phyloP scores from a whole-genome alignment of 2,113 vertebrate species.

The Pangasianodon gigas region DNA sequence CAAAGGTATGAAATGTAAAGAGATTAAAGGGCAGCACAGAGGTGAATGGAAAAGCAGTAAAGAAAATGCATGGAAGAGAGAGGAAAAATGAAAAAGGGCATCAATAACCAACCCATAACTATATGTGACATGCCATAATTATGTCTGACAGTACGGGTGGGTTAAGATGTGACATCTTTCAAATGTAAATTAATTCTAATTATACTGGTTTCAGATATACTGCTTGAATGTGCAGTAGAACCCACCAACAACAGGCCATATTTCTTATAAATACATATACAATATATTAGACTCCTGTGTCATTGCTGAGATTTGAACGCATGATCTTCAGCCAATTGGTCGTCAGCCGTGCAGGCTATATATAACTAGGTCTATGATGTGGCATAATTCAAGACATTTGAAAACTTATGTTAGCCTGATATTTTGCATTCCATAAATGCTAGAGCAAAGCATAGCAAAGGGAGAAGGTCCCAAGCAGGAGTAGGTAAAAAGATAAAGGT shows the following conservation, averaged over 20 bases:
- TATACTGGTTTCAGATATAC: not conserved
- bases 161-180: not conserved
- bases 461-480: constrained; percentile 46
- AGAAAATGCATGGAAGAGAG: constrained; percentile 50
- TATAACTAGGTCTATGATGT: not conserved
- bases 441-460: constrained; percentile 62
- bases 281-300: not conserved
- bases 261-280: too few relatives aligned
- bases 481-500: constrained; percentile 38
- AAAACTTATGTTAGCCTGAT: not conserved
- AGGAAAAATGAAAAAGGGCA: constrained; percentile 65
- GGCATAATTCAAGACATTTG: not conserved
- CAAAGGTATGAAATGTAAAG: not conserved
- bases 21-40: constrained; percentile 41
- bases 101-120: constrained; percentile 69
- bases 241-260: not conserved
- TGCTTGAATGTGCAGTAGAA: not conserved
- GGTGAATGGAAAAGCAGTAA: constrained; percentile 3
- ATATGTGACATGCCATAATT: constrained; percentile 57
- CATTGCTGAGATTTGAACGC: not conserved
- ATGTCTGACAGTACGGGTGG: constrained; percentile 8
- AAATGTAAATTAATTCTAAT: not conserved
- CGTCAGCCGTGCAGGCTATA: not conserved
- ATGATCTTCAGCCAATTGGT: not conserved
- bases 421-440: constrained; percentile 40